Base-by-base conservation (phyloP, 2,797 vertebrate species). In the Rhinogobio ventralis region DNA sequence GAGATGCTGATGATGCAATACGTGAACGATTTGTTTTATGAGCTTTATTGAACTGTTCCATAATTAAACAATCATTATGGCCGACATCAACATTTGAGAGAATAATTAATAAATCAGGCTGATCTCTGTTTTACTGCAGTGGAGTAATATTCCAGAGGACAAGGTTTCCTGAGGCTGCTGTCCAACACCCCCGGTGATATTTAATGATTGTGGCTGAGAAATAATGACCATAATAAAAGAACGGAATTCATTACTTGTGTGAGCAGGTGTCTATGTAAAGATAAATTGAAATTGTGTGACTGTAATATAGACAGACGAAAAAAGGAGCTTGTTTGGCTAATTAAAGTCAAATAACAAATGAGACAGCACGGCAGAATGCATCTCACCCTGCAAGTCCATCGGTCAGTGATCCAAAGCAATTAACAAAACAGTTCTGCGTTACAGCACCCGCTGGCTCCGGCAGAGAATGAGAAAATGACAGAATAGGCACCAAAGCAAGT, bases 261-360 rank as follows among this genome's bases (percentile, higher is more conserved):
- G 85, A 91, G 87, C 89, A 93, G 92, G 93, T 94, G 94, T 91
- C 92, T 92, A 87, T 87, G 79, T 87, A 15, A 86, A 92, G 91
- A 92, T 90, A 93, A 92, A 95, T 91, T 88, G 90, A 81, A 84
- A 90, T 93, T 92, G 92, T 94, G 92, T 92, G 91, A 88, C 82
- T 95, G 93, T 93, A 91, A 92, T 91, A 93, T 91, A 90, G 91
- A 89, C 91, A 91, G 91, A 91, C 89, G 91, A 91, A 92, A 91
- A 87, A 85, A 90, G 87, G 87, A 92, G 86, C 90, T 90, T 86
- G 86, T 88, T 90, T 83, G 90, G 88, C 91, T 94, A 94, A 96
- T 95, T 94, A 94, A 91, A 92, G 86, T 69, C 17, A 86, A 87
- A 90, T 85, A 87, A 85, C 86, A 87, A 89, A 92, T 88, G 86